Evolutionary conservation across 2,888 invertebrate genomes (phyloP), one percentile per base, ranked within the genome.

Genomic region (Homarus gammarus): DNA sequence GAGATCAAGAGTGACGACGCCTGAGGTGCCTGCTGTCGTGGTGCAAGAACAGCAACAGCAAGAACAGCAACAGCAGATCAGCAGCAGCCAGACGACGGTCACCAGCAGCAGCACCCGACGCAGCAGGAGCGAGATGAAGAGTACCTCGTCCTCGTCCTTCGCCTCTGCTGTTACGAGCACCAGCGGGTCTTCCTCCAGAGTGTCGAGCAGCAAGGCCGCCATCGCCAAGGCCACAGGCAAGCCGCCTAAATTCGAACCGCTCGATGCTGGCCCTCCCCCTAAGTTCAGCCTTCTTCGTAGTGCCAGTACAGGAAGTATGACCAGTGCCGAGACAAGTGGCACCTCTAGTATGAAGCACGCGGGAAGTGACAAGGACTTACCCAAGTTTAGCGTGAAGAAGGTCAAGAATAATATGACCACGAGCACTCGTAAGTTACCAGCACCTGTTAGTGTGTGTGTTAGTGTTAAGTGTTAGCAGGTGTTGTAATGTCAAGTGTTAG

Each of bases 221-320:
- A 49, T 72, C n/a, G 33, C 81, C 73, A 82, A 75, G 49, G 75
- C 82, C 2, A 79, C 75, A 27, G 83, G 44, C 10, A 83, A 83
- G 49, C 87, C 87, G 6, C 87, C 83, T 6, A 87, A 87, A 51
- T 79, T 87, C 78, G 84, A 89, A 49, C 91, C 88, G 27, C 68
- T 82, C 31, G 73, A 61, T 56, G 73, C 75, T 49, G 82, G 77
- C 18, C 64, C 36, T 40, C 82, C 84, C 1, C 89, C 89, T 40
- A 91, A 91, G 83, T 87, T 87, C 90, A 91, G 91, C 77, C 91
- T 91, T 77, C 87, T 91, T 27, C 85, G 91, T 15, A 89, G 89
- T 75, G 86, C 89, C 61, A 91, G 91, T 87, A 89, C 91, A 72
- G 91, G 91, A 22, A 91, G 89, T 70, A 87, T 91, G 83, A 61